phyloP scores from a whole-genome alignment of 2,888 invertebrate species.

The Arge pagana region DNA sequence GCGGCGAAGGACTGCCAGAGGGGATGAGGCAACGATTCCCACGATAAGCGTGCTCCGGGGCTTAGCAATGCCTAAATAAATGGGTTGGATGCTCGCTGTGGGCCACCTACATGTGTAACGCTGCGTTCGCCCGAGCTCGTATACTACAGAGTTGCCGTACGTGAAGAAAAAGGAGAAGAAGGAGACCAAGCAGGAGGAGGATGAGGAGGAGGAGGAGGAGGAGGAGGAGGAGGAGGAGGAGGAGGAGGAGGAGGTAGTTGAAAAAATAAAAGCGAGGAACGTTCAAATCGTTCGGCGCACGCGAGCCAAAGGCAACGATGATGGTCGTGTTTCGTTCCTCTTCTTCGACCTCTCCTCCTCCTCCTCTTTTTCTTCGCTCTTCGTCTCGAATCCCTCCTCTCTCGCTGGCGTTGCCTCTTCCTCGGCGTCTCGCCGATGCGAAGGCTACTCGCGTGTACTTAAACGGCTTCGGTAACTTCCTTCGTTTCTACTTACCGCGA shows the following conservation, averaged over 20 bases:
- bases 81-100: conserved; percentile 43
- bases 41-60: conserved; percentile 1
- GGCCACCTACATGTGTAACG: too few species aligned
- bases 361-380: too few species aligned
- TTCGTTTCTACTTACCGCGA: too few species aligned
- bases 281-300: conserved; percentile 25
- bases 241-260: conserved; percentile 25
- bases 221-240: conserved; percentile 11
- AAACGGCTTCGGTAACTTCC: too few species aligned
- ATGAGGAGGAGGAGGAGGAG: conserved; percentile 14
- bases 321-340: background rate
- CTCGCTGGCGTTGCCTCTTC: too few species aligned
- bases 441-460: too few species aligned
- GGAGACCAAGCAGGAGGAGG: conserved; percentile 1
- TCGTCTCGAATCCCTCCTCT: too few species aligned
- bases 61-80: conserved; percentile 50
- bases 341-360: too few species aligned
- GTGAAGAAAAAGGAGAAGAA: conserved; percentile 9
- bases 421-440: too few species aligned
- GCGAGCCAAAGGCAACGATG: conserved; percentile 15
- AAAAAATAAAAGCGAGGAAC: background rate
- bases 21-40: conserved; percentile 12
- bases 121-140: too few species aligned
- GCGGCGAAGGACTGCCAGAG: background rate
- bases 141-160: background rate